These are phyloP conservation scores for Axea sp. DNA, from an alignment of 2,888 invertebrate species.

Conservation along the genomic window DNA sequence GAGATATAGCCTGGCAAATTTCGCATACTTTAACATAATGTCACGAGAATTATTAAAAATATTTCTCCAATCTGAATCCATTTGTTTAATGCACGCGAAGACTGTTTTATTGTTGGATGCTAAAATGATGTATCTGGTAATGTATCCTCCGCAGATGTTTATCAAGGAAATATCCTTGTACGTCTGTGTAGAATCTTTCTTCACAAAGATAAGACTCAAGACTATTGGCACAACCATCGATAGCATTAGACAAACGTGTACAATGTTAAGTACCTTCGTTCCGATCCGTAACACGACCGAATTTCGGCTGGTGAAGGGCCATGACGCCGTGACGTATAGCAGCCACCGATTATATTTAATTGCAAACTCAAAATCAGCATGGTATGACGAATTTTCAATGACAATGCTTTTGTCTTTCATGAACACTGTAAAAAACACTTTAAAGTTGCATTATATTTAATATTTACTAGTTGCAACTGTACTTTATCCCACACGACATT, in stretches of 20 bases:
- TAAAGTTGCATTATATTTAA: too few relatives aligned
- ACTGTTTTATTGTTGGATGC: not conserved
- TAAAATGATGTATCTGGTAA: not conserved
- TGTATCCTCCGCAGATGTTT: too few relatives aligned
- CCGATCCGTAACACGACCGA: not conserved
- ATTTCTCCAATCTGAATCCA: conserved; percentile 14
- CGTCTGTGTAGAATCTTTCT: too few relatives aligned
- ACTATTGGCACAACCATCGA: not conserved
- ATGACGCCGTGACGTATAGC: not conserved
- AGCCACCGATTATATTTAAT: not conserved
- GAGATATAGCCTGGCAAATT: not conserved
- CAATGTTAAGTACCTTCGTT: not conserved
- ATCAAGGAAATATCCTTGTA: too few relatives aligned
- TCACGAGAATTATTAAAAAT: conserved; percentile 9
- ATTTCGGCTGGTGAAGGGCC: not conserved
- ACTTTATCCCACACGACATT: too few relatives aligned
- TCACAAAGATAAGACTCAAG: too few relatives aligned
- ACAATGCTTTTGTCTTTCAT: not conserved
- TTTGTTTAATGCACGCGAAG: conserved; percentile 16
- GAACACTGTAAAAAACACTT: too few relatives aligned
- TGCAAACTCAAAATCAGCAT: not conserved
- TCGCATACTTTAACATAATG: conserved; percentile 17
- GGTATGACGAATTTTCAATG: not conserved
- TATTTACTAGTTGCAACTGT: too few relatives aligned
- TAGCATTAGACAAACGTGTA: not conserved